A percentile compares a stretch with the other conserved stretches of the same genome.
phyloP scores from a whole-genome alignment of 1,140 invertebrate species.

The Hycleus cichorii region DNA sequence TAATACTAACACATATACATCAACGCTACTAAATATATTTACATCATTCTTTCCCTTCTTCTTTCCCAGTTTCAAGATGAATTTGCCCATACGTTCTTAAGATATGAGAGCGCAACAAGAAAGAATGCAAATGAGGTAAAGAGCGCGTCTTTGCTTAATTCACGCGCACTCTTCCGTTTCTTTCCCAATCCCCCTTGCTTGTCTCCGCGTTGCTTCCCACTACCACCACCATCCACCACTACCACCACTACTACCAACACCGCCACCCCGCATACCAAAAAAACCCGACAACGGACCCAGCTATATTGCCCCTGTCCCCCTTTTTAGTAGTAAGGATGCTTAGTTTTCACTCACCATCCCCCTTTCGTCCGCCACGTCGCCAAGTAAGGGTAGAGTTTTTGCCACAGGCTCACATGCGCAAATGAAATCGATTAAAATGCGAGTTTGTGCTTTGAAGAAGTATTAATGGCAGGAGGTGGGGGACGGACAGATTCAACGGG shows the following conservation, averaged over 20 bases:
- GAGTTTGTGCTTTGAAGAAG: constrained; percentile 42
- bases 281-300: not conserved
- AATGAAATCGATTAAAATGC: constrained; percentile 44
- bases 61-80: too few species aligned
- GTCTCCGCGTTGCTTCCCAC: not conserved
- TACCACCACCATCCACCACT: constrained; percentile 12
- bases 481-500: constrained; percentile 2
- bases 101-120: constrained; percentile 31
- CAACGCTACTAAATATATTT: too few species aligned
- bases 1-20: too few species aligned
- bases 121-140: constrained; percentile 40
- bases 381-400: constrained; percentile 39
- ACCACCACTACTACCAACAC: not conserved
- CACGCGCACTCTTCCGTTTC: constrained; percentile 41
- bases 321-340: constrained; percentile 3
- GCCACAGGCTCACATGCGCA: constrained; percentile 42
- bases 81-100: too few species aligned
- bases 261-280: not conserved
- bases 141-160: constrained; percentile 41
- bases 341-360: constrained; percentile 8
- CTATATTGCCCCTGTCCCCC: not conserved
- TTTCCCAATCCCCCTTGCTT: constrained; percentile 23
- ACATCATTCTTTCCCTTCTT: too few species aligned
- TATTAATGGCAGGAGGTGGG: constrained; percentile 39
- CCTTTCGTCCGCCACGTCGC: constrained; percentile 17